These are phyloP conservation scores for Ectemnius cavifrons DNA, from an alignment of 2,888 invertebrate species.

Conservation along the genomic window DNA sequence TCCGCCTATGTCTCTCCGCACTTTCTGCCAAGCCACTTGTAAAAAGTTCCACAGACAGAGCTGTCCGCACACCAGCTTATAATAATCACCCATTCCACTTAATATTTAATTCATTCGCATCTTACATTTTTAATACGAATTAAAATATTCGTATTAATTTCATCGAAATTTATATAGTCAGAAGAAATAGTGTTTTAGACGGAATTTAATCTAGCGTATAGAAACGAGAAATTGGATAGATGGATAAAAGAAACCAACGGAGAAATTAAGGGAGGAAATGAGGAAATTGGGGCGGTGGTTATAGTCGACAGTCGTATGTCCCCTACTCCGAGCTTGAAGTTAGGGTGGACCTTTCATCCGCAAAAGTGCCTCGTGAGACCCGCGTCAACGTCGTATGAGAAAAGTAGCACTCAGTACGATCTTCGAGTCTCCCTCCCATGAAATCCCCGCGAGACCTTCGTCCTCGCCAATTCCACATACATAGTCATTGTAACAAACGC, in stretches of 20 bases:
- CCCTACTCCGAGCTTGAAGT: slow-evolving; percentile 59
- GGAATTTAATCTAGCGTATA: not conserved
- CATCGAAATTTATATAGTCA: too few species aligned
- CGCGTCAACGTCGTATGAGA: slow-evolving; percentile 73
- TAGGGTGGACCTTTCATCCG: slow-evolving; percentile 66
- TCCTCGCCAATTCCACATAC: too few species aligned
- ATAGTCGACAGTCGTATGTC: slow-evolving; percentile 28
- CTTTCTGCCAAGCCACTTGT: slow-evolving; percentile 52
- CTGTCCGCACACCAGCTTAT: slow-evolving; percentile 70
- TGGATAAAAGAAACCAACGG: not conserved
- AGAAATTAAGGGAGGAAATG: slow-evolving; percentile 7
- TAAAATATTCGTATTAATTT: too few species aligned
- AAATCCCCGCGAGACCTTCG: too few species aligned
- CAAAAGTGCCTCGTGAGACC: slow-evolving; percentile 76
- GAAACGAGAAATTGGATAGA: not conserved
- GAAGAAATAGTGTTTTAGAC: too few species aligned
- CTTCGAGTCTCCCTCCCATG: slow-evolving; percentile 16
- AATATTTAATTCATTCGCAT: not conserved
- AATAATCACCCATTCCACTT: not conserved
- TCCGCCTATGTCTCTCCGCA: slow-evolving; percentile 69
- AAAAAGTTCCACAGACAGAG: slow-evolving; percentile 17
- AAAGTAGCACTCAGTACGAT: slow-evolving; percentile 26
- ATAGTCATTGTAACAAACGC: too few species aligned
- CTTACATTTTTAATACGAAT: too few species aligned
- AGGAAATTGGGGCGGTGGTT: not conserved